phyloP scores from a whole-genome alignment of 2,113 vertebrate genomes.

The Cyprinodon brontotheroides region DNA sequence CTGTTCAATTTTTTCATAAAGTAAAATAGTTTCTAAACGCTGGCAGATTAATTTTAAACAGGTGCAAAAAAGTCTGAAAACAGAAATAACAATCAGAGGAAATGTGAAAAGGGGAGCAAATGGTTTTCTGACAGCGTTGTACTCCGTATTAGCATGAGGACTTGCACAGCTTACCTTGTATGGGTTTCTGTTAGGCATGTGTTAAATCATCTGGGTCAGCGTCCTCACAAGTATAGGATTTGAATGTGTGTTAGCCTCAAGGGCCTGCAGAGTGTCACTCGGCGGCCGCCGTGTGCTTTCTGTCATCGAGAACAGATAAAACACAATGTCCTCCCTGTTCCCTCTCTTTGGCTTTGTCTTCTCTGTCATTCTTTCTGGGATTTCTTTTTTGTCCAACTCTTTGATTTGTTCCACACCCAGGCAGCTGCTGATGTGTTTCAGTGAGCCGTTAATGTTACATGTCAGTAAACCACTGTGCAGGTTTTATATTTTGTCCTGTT shows the following conservation, averaged over 20 bases:
- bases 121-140: neutral
- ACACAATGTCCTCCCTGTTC: constrained; percentile 64
- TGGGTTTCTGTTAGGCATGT: neutral
- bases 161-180: neutral
- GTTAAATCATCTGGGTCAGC: neutral
- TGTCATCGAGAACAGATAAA: constrained; percentile 58
- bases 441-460: neutral
- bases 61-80: too few species aligned
- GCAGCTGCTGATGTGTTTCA: neutral
- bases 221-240: constrained; percentile 8
- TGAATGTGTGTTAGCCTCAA: constrained; percentile 13
- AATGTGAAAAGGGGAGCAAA: neutral
- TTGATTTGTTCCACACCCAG: neutral
- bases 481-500: neutral
- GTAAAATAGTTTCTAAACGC: too few species aligned
- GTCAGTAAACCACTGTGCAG: neutral
- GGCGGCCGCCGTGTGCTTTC: constrained; percentile 40
- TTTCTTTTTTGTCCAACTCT: neutral
- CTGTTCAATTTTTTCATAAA: too few species aligned
- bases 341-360: constrained; percentile 26
- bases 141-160: neutral
- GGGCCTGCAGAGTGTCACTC: constrained; percentile 60
- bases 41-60: too few species aligned
- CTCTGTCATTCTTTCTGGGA: neutral
- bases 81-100: neutral